Base-by-base conservation (phyloP, 2,888 invertebrate species). In the Eristalinus aeneus region DNA sequence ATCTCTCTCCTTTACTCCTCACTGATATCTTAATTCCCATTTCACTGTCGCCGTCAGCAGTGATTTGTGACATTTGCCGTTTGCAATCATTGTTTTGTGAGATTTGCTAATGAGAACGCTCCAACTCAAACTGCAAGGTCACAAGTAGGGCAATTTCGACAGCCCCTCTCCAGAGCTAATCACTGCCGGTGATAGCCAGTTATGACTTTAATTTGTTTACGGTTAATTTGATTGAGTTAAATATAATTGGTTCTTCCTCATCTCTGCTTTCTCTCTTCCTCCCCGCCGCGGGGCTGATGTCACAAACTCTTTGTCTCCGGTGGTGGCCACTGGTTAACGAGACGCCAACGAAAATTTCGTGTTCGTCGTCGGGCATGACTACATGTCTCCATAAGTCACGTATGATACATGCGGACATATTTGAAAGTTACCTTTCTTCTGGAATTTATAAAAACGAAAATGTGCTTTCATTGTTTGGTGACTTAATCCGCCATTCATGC, bases 201-300 rank as follows among this genome's bases (percentile, higher is more conserved):
- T 72, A 20, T 81, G 68, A 27, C 22, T 69, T 77, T 63, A 77
- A 76, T 67, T 82, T 82, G 63, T 72, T 81, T 81, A 76, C 69
- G 58, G 72, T 77, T 73, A 73, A 81, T 81, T 69, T 81, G 68
- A 69, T 64, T 69, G 46, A 58, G 68, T 76, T 53, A 60, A 56
- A 68, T 39, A 60, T 73, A 81, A 85, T 73, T 77, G 68, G 68
- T 9, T 67, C 63, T 80, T 80, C 79, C 79, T 68, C 72, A 60
- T 32, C 11, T 58, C 54, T 23, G 53, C 32, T 56, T 5, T 22
- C n/a, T 16, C 39, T 6, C 39, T 16, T 6, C 39, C 39, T 3
- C n/a, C 53, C 58, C 58, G 12, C 58, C 27, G 2, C 12, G 12
- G 23, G 27, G 10, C 54, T 36, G 11, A 10, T 65, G 56, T 65